phyloP scores from a whole-genome alignment of 2,888 invertebrate species.

The Platynereis dumerilii region DNA sequence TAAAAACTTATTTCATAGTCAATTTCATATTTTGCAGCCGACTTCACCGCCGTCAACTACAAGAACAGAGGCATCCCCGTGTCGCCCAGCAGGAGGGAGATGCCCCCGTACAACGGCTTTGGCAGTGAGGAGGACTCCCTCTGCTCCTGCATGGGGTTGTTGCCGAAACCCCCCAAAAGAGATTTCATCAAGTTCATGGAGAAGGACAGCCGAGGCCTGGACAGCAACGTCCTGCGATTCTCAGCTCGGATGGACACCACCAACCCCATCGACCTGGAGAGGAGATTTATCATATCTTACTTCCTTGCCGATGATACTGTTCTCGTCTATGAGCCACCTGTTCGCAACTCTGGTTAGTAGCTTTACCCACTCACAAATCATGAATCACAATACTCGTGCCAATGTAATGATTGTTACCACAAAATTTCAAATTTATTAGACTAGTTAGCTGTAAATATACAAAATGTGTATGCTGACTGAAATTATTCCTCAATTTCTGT shows the following conservation, averaged over 20 bases:
- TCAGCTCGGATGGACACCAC: slow-evolving; percentile 77
- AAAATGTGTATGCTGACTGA: too few species aligned
- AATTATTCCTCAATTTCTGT: too few species aligned
- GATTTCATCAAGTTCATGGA: slow-evolving; percentile 80
- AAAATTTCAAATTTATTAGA: too few species aligned
- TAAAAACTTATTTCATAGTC: too few species aligned
- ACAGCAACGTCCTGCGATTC: slow-evolving; percentile 81
- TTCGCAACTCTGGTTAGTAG: slow-evolving; percentile 61
- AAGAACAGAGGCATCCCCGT: neutral
- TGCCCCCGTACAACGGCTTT: slow-evolving; percentile 91
- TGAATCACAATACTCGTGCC: too few species aligned
- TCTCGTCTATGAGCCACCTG: slow-evolving; percentile 61
- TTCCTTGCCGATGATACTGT: slow-evolving; percentile 63
- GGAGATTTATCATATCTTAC: slow-evolving; percentile 63
- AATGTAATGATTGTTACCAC: too few species aligned
- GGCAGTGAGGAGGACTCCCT: slow-evolving; percentile 90
- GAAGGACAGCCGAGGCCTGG: slow-evolving; percentile 76
- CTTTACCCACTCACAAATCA: neutral
- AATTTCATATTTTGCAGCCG: slow-evolving; percentile 32
- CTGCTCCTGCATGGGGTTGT: slow-evolving; percentile 81
- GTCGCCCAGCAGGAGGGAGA: slow-evolving; percentile 36
- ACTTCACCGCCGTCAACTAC: slow-evolving; percentile 26
- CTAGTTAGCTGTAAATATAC: too few species aligned
- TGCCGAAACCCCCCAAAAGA: slow-evolving; percentile 77
- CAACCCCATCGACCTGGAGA: slow-evolving; percentile 64